These are phyloP conservation scores for Hartigia nigra DNA, from an alignment of 2,888 invertebrate species.

Conservation along the genomic window DNA sequence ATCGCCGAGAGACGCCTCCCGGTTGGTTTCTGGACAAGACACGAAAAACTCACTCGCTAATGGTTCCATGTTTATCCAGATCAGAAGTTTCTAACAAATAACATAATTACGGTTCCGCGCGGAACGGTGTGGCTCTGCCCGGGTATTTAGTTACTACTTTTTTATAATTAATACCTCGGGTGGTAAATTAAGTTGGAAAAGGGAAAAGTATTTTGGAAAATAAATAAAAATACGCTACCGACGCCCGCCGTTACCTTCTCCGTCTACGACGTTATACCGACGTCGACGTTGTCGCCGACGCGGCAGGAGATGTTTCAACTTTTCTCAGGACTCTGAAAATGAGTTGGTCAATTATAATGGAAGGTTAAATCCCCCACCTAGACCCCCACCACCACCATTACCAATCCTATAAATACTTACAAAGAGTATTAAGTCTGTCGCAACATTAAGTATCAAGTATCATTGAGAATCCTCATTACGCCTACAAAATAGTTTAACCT, in stretches of 20 bases:
- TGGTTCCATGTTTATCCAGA: conserved; percentile 55
- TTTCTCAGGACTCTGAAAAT: conserved; percentile 23
- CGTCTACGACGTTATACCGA: neutral
- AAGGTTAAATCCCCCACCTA: conserved; percentile 35
- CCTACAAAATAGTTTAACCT: neutral
- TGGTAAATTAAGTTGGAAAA: conserved; percentile 56
- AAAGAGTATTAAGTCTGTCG: conserved; percentile 39
- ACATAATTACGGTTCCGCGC: conserved; percentile 50
- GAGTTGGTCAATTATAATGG: conserved; percentile 42
- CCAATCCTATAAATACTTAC: conserved; percentile 32
- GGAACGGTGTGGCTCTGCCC: conserved; percentile 42
- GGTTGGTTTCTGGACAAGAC: conserved; percentile 5
- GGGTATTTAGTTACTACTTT: conserved; percentile 61
- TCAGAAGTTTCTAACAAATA: conserved; percentile 59
- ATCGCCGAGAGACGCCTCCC: neutral
- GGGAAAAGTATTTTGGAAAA: conserved; percentile 41
- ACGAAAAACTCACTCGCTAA: conserved; percentile 1
- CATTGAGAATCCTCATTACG: conserved; percentile 37
- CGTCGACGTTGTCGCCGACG: too few relatives aligned
- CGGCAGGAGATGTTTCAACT: conserved; percentile 24
- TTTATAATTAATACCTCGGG: conserved; percentile 62
- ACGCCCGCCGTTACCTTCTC: neutral
- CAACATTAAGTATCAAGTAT: conserved; percentile 37
- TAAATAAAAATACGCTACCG: conserved; percentile 37
- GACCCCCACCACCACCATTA: neutral